A percentile compares a stretch with the other conserved stretches of the same genome.
These are phyloP conservation scores for Callocephalon fimbriatum DNA, from an alignment of 2,113 vertebrate species.

Conservation along the genomic window DNA sequence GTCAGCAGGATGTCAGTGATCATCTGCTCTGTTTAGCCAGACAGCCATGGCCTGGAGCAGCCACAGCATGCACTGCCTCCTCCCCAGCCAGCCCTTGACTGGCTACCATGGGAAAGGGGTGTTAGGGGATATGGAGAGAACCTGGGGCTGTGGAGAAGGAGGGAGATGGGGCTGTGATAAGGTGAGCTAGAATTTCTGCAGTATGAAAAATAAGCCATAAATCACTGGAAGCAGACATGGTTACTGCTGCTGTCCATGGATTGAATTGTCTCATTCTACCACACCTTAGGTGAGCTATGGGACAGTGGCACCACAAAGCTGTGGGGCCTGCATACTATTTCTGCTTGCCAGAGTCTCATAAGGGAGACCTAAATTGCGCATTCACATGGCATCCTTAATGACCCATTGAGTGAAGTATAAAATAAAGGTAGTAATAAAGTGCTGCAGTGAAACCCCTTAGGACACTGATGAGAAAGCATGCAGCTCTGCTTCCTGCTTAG, in stretches of 20 bases:
- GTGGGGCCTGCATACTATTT: rapidly evolving
- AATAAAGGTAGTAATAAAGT: neutral
- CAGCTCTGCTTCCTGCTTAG: neutral
- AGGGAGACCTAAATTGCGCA: rapidly evolving
- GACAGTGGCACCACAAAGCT: neutral
- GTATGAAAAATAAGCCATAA: neutral
- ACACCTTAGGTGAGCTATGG: neutral
- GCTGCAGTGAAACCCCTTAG: neutral
- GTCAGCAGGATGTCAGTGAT: neutral
- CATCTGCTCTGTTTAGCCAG: neutral
- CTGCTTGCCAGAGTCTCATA: rapidly evolving
- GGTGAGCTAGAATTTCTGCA: neutral
- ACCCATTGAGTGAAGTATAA: neutral
- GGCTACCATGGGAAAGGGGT: neutral
- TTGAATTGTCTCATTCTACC: neutral
- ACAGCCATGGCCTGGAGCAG: neutral
- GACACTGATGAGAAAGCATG: neutral
- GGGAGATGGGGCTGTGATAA: neutral
- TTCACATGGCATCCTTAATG: neutral
- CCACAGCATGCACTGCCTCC: rapidly evolving
- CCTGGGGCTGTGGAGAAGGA: neutral
- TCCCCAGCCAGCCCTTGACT: neutral
- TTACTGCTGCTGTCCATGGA: neutral
- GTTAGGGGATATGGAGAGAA: neutral
- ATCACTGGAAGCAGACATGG: rapidly evolving